A percentile compares a stretch with the other conserved stretches of the same genome.
Conservation (phyloP, 2,888 invertebrate genomes). For the Rotaria sp. region DNA sequence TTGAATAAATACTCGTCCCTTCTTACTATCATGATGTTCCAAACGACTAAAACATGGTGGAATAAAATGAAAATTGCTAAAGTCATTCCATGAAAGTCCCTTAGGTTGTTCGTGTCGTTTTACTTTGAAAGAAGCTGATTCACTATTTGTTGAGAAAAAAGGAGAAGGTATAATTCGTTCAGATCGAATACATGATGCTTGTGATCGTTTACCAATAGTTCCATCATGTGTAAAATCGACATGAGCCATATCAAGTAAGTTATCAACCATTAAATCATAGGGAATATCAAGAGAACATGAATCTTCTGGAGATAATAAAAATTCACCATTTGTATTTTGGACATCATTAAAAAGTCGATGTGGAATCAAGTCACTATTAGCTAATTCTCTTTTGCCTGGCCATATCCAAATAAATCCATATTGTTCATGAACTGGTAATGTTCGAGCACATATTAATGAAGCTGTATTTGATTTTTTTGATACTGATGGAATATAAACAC, state of each 20-base stretch:
- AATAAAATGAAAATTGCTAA: not conserved
- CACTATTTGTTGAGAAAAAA: not conserved
- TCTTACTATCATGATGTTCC: not conserved
- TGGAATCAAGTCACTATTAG: not conserved
- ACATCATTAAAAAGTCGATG: not conserved
- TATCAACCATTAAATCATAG: conserved; percentile 7
- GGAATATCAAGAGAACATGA: not conserved
- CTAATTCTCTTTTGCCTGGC: not conserved
- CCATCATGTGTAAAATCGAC: conserved; percentile 20
- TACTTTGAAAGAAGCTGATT: not conserved
- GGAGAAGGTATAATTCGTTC: not conserved
- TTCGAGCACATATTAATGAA: conserved; percentile 3
- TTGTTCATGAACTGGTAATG: conserved; percentile 1
- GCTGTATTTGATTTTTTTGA: not conserved
- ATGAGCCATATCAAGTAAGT: not conserved
- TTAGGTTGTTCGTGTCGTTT: not conserved
- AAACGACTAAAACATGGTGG: not conserved
- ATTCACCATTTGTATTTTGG: not conserved
- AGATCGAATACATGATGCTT: not conserved
- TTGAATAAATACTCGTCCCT: not conserved
- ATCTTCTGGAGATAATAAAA: not conserved
- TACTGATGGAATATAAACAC: not conserved
- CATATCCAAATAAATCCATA: conserved; percentile 14
- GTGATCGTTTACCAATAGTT: not conserved
- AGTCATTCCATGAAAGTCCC: not conserved